Evolutionary conservation across 1,140 invertebrate genomes (phyloP).

Genomic region (Oppia nitens): DNA sequence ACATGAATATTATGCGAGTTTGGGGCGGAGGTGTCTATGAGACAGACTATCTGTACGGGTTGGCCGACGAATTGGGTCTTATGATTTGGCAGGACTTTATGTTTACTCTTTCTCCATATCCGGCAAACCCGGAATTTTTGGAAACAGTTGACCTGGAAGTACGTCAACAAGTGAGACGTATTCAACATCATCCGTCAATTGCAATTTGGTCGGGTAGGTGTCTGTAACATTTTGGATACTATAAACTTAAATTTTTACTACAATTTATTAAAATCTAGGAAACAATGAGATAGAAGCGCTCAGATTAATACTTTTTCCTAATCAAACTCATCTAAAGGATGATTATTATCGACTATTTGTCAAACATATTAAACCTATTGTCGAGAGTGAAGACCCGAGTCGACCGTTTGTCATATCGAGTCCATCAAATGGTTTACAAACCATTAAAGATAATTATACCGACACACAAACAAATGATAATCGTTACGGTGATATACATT

Average conservation of each 20-base stretch:
- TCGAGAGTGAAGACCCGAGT: slow-evolving; percentile 40
- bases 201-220: slow-evolving; percentile 81
- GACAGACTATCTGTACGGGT: slow-evolving; percentile 77
- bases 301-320: too few species aligned
- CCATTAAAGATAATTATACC: slow-evolving; percentile 53
- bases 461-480: slow-evolving; percentile 55
- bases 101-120: slow-evolving; percentile 95
- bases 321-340: slow-evolving; percentile 39
- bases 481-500: slow-evolving; percentile 56
- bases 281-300: too few species aligned
- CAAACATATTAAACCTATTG: slow-evolving; percentile 48
- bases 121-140: slow-evolving; percentile 52
- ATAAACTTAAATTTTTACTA: slow-evolving; percentile 65
- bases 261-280: too few species aligned
- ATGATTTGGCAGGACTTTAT: slow-evolving; percentile 56
- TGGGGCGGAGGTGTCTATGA: too few species aligned
- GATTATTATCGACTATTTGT: slow-evolving; percentile 78
- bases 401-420: slow-evolving; percentile 64
- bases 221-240: slow-evolving; percentile 83
- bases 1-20: slow-evolving; percentile 90
- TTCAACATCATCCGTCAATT: slow-evolving; percentile 76
- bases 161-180: slow-evolving; percentile 55
- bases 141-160: slow-evolving; percentile 55
- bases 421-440: slow-evolving; percentile 71
- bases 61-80: slow-evolving; percentile 33